Evolutionary conservation across 2,888 invertebrate species (phyloP).

Genomic region (Oligia fasciuncula): DNA sequence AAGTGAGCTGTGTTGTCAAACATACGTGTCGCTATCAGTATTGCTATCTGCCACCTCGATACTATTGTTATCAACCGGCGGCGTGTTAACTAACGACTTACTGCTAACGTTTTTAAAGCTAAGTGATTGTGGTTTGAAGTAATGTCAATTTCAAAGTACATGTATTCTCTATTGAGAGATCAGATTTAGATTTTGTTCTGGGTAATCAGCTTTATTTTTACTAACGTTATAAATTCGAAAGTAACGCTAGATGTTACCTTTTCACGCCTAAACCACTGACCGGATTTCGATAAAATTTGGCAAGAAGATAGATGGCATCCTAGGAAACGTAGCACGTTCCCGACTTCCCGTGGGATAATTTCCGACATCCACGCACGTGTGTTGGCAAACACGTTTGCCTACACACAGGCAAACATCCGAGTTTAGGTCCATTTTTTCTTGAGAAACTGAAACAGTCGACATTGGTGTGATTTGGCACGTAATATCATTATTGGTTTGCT

Average conservation of each 20-base stretch:
- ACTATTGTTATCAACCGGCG: constrained; percentile 61
- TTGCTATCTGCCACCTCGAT: constrained; percentile 61
- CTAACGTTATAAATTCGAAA: too few relatives aligned
- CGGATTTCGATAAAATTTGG: neutral
- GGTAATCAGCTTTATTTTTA: neutral
- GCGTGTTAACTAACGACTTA: constrained; percentile 49
- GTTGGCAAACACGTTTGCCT: too few relatives aligned
- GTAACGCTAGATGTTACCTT: neutral
- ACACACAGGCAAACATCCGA: neutral
- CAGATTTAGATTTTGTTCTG: neutral
- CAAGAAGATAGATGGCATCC: neutral
- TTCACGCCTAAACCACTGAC: neutral
- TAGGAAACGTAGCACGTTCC: neutral
- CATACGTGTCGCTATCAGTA: constrained; percentile 48
- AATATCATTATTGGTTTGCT: too few relatives aligned
- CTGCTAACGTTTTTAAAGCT: constrained; percentile 33
- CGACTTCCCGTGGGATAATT: neutral
- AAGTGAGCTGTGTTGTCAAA: constrained; percentile 38
- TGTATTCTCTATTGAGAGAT: neutral
- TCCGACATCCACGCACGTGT: neutral
- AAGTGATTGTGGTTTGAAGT: constrained; percentile 15
- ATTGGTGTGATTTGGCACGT: neutral
- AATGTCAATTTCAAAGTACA: constrained; percentile 1
- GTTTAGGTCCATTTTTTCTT: neutral
- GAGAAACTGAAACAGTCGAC: neutral